Evolutionary conservation across 92 coral and sea anemone species (phyloP).

Genomic region (Actinostola sp.): DNA sequence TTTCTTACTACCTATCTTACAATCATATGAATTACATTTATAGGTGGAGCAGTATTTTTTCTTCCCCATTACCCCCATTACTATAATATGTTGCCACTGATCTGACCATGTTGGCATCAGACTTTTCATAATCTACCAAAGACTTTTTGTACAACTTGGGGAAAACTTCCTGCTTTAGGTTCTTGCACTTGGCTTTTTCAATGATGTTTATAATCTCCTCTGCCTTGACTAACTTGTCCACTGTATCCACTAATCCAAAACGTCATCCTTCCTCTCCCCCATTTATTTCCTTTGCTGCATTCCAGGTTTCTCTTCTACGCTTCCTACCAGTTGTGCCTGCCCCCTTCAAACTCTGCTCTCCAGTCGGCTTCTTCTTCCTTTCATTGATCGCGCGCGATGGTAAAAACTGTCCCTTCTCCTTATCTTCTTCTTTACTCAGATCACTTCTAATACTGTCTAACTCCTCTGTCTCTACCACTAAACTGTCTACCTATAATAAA

Average conservation of each 20-base stretch:
- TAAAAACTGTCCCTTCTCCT: no score
- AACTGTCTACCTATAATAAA: no score
- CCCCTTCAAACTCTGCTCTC: no score
- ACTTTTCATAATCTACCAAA: constrained; percentile 12
- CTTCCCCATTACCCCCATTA: constrained; percentile 44
- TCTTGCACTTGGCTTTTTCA: constrained; percentile 13
- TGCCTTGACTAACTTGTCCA: constrained; percentile 10
- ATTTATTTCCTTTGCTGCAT: no score
- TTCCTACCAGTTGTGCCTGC: no score
- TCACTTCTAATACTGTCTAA: no score
- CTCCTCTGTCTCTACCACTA: no score
- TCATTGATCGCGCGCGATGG: no score
- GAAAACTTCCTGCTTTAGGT: constrained; percentile 16
- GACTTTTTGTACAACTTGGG: constrained; percentile 11
- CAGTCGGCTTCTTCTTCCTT: no score
- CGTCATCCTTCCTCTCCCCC: neutral
- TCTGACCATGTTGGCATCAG: constrained; percentile 31
- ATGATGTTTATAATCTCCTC: neutral
- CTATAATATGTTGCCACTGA: constrained; percentile 29
- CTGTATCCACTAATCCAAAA: neutral
- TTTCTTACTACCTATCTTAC: neutral
- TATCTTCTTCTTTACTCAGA: no score
- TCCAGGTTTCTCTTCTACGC: no score
- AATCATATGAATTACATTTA: constrained; percentile 24
- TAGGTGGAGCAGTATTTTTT: constrained; percentile 21